A percentile compares a stretch with the other conserved stretches of the same genome.
Conservation (phyloP, 2,888 invertebrate genomes). For the Ganaspis brasiliensis region DNA sequence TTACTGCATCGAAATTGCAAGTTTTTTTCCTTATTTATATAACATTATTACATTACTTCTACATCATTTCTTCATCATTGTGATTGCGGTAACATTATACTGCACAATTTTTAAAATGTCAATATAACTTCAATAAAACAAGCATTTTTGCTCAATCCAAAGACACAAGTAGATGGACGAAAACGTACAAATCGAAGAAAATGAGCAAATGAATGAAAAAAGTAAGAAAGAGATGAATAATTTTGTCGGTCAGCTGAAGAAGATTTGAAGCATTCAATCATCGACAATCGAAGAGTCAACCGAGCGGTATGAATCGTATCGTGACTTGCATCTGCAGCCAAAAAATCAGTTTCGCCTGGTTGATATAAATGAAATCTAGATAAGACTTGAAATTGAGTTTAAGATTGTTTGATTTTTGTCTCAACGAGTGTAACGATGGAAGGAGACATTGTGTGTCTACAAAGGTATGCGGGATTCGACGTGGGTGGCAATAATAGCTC, state of each 20-base stretch:
- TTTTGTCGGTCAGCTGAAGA: neutral
- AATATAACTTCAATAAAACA: too few species aligned
- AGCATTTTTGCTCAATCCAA: too few species aligned
- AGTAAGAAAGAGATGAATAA: neutral
- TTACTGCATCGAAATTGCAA: too few species aligned
- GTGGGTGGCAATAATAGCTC: slow-evolving; percentile 79
- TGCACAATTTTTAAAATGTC: too few species aligned
- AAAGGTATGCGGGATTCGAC: slow-evolving; percentile 65
- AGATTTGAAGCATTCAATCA: neutral
- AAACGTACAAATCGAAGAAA: too few species aligned
- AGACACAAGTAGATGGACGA: too few species aligned
- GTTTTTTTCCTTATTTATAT: too few species aligned
- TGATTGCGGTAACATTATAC: too few species aligned
- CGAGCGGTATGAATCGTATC: slow-evolving; percentile 1
- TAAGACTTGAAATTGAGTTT: slow-evolving; percentile 61
- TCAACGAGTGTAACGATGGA: slow-evolving; percentile 46
- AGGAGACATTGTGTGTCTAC: slow-evolving; percentile 38
- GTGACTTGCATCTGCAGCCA: slow-evolving; percentile 31
- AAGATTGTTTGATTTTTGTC: slow-evolving; percentile 57
- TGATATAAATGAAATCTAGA: slow-evolving; percentile 52
- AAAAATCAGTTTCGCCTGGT: slow-evolving; percentile 35
- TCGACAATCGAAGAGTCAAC: slow-evolving; percentile 17
- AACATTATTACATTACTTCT: too few species aligned
- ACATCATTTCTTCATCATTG: too few species aligned
- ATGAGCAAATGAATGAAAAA: neutral